These are phyloP conservation scores for Amphipoea lucens DNA, from an alignment of 2,888 invertebrate genomes.

Conservation along the genomic window DNA sequence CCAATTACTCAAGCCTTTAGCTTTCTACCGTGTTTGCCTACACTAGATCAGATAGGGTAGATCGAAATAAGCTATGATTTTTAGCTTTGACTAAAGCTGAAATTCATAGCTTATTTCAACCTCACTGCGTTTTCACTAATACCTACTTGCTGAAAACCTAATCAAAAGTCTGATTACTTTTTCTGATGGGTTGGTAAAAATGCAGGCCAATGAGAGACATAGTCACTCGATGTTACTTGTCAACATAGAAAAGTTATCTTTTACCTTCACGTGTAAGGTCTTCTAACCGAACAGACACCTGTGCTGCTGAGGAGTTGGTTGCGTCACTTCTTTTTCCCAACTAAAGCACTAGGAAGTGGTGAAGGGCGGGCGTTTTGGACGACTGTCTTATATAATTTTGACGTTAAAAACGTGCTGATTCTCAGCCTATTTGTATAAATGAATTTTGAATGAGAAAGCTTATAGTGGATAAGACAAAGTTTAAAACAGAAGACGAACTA, in stretches of 20 bases:
- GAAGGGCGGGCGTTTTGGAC: background rate
- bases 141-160: background rate
- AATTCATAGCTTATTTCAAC: background rate
- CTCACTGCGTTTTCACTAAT: background rate
- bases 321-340: background rate
- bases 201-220: background rate
- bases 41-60: background rate
- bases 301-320: background rate
- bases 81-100: background rate
- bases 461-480: no score
- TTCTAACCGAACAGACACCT: background rate
- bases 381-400: background rate
- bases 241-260: background rate
- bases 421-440: background rate
- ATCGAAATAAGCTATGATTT: background rate
- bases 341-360: no score
- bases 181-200: background rate
- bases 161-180: background rate
- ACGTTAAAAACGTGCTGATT: background rate
- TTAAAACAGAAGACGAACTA: no score
- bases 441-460: background rate
- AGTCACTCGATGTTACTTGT: background rate
- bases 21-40: background rate
- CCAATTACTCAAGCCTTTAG: conserved; percentile 3
- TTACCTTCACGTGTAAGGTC: background rate